phyloP scores from a whole-genome alignment of 2,888 invertebrate species.

The Cryptocephalus primarius region DNA sequence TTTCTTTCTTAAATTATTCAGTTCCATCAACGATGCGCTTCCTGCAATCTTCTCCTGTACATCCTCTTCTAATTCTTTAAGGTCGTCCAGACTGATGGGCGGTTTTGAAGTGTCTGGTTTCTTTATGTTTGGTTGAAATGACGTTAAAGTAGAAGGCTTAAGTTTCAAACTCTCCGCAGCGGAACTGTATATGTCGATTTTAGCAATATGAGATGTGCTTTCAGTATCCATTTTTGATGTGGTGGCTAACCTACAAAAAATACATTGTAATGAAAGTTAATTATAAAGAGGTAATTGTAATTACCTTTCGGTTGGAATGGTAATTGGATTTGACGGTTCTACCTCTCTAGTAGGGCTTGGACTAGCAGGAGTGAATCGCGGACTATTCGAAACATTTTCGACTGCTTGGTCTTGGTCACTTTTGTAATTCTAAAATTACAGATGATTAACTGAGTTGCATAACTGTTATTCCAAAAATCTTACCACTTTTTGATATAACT shows the following conservation, averaged over 20 bases:
- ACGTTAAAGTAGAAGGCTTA: neutral
- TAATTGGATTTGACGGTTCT: constrained; percentile 28
- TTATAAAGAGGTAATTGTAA: neutral
- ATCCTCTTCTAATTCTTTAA: constrained; percentile 25
- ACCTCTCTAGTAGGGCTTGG: constrained; percentile 35
- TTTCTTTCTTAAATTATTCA: constrained; percentile 40
- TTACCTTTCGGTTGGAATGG: constrained; percentile 35
- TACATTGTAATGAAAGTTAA: too few relatives aligned
- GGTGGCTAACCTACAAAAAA: too few relatives aligned
- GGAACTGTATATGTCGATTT: constrained; percentile 25
- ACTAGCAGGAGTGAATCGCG: constrained; percentile 34
- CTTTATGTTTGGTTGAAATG: constrained; percentile 1
- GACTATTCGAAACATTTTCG: constrained; percentile 4
- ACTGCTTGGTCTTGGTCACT: neutral
- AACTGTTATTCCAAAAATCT: constrained; percentile 8
- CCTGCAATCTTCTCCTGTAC: constrained; percentile 19
- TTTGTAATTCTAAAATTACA: constrained; percentile 11
- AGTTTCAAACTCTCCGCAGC: constrained; percentile 23
- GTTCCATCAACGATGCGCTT: constrained; percentile 41
- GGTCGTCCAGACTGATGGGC: constrained; percentile 30
- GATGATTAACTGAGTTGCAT: neutral
- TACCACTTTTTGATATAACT: constrained; percentile 58
- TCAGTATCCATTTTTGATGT: too few relatives aligned
- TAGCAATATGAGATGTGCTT: constrained; percentile 15
- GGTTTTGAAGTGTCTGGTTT: constrained; percentile 29